phyloP scores from a whole-genome alignment of 2,113 vertebrate species.

The Clarias batrachus region DNA sequence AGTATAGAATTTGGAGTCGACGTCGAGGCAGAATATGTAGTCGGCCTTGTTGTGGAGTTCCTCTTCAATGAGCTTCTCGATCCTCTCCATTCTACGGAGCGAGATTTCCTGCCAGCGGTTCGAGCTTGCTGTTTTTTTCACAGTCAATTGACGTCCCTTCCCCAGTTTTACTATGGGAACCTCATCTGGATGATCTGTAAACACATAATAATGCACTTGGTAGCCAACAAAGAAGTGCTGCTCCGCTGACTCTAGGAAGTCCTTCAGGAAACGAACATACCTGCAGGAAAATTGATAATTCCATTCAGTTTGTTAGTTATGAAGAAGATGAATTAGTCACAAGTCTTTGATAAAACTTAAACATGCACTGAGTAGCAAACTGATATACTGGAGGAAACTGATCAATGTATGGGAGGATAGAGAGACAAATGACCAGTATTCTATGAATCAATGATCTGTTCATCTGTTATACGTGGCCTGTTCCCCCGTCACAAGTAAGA shows the following conservation, averaged over 20 bases:
- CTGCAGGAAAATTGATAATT: not conserved
- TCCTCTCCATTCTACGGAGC: not conserved
- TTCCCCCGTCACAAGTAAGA: too few species aligned
- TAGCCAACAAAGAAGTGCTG: not conserved
- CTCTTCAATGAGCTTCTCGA: not conserved
- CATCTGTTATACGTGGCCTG: too few species aligned
- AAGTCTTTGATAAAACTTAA: not conserved
- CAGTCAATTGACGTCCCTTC: not conserved
- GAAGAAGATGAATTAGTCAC: too few species aligned
- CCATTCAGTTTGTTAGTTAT: too few species aligned
- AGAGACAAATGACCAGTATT: too few species aligned
- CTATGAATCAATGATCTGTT: too few species aligned
- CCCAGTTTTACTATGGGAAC: not conserved
- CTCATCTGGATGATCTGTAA: not conserved
- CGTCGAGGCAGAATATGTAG: not conserved
- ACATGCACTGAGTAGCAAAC: not conserved
- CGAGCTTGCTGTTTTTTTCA: not conserved
- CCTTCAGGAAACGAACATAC: not conserved
- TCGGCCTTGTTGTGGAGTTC: not conserved
- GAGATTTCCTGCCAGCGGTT: slow-evolving; percentile 15
- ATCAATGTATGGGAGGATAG: not conserved
- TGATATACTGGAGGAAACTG: not conserved
- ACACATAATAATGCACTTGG: slow-evolving; percentile 5
- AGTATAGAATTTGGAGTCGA: not conserved
- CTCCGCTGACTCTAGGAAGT: not conserved